Percentiles rank a stretch among this genome's conserved stretches.
Evolutionary conservation across 1,140 invertebrate species (phyloP).

Genomic region (Temnothorax longispinosus): DNA sequence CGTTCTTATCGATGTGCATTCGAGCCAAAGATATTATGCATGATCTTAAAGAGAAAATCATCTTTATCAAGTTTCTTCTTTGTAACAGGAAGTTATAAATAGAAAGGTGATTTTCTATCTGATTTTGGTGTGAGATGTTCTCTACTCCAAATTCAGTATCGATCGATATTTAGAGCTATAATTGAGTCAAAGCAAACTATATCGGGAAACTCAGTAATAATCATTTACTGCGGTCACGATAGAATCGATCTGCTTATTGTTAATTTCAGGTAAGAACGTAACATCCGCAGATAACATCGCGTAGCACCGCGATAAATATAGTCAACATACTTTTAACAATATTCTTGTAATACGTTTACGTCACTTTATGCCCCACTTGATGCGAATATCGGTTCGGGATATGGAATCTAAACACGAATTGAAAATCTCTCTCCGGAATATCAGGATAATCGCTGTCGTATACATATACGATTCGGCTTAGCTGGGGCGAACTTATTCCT

Average conservation of each 20-base stretch:
- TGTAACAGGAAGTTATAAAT: background rate
- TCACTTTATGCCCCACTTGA: background rate
- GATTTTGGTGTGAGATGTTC: slow-evolving; percentile 3
- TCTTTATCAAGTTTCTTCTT: background rate
- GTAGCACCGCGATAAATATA: too few relatives aligned
- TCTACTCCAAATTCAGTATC: slow-evolving; percentile 16
- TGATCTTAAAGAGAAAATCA: slow-evolving; percentile 24
- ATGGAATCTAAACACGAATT: background rate
- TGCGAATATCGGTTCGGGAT: background rate
- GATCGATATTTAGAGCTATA: slow-evolving; percentile 32
- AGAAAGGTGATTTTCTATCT: background rate
- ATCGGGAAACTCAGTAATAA: slow-evolving; percentile 23
- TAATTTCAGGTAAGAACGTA: slow-evolving; percentile 7
- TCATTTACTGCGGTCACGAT: background rate
- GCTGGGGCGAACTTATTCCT: slow-evolving; percentile 1
- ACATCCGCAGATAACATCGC: background rate
- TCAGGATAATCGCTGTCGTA: slow-evolving; percentile 8
- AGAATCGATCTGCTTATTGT: background rate
- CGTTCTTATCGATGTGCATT: background rate
- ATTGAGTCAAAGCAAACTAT: slow-evolving; percentile 36
- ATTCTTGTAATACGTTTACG: background rate
- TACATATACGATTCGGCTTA: slow-evolving; percentile 7
- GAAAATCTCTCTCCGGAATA: slow-evolving; percentile 32
- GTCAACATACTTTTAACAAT: background rate
- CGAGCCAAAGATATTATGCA: background rate